A percentile compares a stretch with the other conserved stretches of the same genome.
Conservation (phyloP, 2,888 invertebrate genomes). For the Microctonus aethiopoides region DNA sequence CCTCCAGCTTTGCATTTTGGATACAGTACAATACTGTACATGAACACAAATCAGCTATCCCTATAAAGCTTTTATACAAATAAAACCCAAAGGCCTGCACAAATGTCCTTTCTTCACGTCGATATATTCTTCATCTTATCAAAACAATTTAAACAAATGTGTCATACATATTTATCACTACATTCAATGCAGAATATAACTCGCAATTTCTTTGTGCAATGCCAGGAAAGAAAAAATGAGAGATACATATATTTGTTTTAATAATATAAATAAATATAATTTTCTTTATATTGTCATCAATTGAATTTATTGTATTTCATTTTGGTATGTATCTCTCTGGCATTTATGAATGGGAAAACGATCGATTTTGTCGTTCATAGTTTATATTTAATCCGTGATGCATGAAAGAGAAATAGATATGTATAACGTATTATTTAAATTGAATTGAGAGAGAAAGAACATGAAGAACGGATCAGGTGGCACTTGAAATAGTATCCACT, state of each 20-base stretch:
- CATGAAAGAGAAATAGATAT: background rate
- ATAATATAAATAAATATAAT: too few species aligned
- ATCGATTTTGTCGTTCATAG: conserved; percentile 8
- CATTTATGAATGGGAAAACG: conserved; percentile 21
- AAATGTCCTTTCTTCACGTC: background rate
- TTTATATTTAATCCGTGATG: conserved; percentile 6
- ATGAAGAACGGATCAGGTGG: conserved; percentile 23
- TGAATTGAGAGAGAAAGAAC: background rate
- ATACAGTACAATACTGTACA: too few species aligned
- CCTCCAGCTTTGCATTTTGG: conserved; percentile 12
- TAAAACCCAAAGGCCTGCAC: too few species aligned
- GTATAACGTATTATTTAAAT: background rate
- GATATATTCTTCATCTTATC: background rate
- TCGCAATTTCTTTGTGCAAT: background rate
- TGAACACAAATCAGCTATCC: too few species aligned
- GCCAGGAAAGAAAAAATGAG: background rate
- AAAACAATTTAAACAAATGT: conserved; percentile 12
- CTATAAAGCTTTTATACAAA: too few species aligned
- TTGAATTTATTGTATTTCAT: background rate
- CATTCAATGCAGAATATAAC: background rate
- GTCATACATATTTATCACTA: too few species aligned
- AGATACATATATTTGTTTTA: too few species aligned
- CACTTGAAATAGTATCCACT: conserved; percentile 35
- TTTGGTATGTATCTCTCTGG: background rate
- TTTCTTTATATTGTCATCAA: background rate